A percentile compares a stretch with the other conserved stretches of the same genome.
These are phyloP conservation scores for Diloba caeruleocephala DNA, from an alignment of 2,888 invertebrate species.

Conservation along the genomic window DNA sequence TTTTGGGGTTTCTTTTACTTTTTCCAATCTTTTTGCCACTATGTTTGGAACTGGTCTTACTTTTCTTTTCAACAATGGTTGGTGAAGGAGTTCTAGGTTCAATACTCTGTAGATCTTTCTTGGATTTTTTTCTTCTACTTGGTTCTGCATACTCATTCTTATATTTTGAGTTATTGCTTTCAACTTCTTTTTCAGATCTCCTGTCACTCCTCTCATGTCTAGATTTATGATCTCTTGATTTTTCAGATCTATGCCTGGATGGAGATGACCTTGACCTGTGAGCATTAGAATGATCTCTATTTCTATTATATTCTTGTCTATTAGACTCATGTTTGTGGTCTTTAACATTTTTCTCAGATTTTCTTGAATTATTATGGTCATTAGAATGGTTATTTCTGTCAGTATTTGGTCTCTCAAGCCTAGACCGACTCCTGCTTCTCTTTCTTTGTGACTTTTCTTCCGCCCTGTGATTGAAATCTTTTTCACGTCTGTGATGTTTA, in stretches of 20 bases:
- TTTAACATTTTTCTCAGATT: slow-evolving; percentile 31
- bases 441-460: slow-evolving; percentile 71
- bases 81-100: slow-evolving; percentile 58
- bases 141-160: slow-evolving; percentile 31
- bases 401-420: slow-evolving; percentile 40
- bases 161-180: slow-evolving; percentile 40
- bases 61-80: slow-evolving; percentile 41
- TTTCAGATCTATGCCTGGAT: slow-evolving; percentile 30
- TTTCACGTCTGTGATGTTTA: slow-evolving; percentile 38
- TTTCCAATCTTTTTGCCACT: slow-evolving; percentile 51
- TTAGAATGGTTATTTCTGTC: slow-evolving; percentile 27
- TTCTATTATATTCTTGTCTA: slow-evolving; percentile 27
- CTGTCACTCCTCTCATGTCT: slow-evolving; percentile 24
- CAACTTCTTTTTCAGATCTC: slow-evolving; percentile 21
- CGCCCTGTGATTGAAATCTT: slow-evolving; percentile 35
- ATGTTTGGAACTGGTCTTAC: slow-evolving; percentile 46
- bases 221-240: slow-evolving; percentile 31
- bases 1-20: slow-evolving; percentile 52
- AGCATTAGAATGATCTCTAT: slow-evolving; percentile 25
- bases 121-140: slow-evolving; percentile 31
- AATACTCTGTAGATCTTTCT: slow-evolving; percentile 29
- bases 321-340: slow-evolving; percentile 20
- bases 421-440: slow-evolving; percentile 63
- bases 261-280: slow-evolving; percentile 35
- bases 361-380: slow-evolving; percentile 35